Evolutionary conservation across 1,140 invertebrate species (phyloP), one percentile per base, ranked within the genome.

Genomic region (Drosophila ercepeae): DNA sequence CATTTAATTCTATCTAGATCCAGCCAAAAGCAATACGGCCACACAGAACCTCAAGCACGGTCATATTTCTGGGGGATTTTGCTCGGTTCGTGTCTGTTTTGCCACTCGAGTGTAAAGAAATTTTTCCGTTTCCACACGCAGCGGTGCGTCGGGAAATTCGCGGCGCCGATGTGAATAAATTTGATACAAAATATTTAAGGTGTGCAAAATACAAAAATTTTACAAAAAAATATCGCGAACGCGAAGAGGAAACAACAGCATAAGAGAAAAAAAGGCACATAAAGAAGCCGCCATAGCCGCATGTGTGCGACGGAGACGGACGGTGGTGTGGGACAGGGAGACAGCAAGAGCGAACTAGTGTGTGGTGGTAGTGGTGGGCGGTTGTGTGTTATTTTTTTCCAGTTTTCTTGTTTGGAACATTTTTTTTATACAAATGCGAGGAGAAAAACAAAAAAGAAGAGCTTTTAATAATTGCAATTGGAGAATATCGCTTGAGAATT

Each of bases 211-310:
- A 68, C 51, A 78, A 52, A 14, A 46, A 45, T 39, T 16, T 14
- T 14, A 42, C 45, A 68, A 23, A 58, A 63, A 67, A 54, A 53
- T 58, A 61, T 64, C 76, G 73, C 71, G 41, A 46, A 46, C 19
- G 13, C 16, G 36, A 46, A 53, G 49, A 54, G 19, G 13, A 7
- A 32, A 4, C n/a, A 49, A 58, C 52, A 70, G 70, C 36, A 61
- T 18, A 72, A 68, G 27, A 76, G 57, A 60, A 73, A 60, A 73
- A 82, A 70, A 83, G 75, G 61, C 75, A 82, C 68, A 82, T 72
- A 79, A 84, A 84, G 76, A 84, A 86, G 77, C 81, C 81, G 79
- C 79, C 79, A 77, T 78, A 54, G 50, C 39, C 49, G 55, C 44
- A 57, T 36, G 65, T 64, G 60, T 68, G 79, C 50, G 59, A 74